A percentile compares a stretch with the other conserved stretches of the same genome.
Evolutionary conservation across 2,888 invertebrate species (phyloP).

Genomic region (Drosophila nr. perissopoda): DNA sequence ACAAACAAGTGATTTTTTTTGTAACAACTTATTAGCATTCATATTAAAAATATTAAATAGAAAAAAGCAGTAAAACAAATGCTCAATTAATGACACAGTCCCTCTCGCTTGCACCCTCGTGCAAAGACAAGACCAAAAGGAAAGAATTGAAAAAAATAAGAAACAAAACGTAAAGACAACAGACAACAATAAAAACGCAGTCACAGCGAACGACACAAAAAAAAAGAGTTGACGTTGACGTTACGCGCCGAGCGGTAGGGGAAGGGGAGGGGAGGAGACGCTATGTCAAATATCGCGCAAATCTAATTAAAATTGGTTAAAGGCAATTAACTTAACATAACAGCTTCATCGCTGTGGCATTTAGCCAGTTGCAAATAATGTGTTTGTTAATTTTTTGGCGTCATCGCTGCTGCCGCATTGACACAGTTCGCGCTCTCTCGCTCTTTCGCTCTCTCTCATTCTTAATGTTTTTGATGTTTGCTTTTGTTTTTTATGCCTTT

Average conservation of each 20-base stretch:
- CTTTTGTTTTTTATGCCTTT: constrained; percentile 50
- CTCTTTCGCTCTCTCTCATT: constrained; percentile 58
- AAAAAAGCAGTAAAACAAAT: constrained; percentile 48
- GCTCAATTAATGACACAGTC: constrained; percentile 35
- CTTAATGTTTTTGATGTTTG: constrained; percentile 52
- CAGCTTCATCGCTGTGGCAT: constrained; percentile 21
- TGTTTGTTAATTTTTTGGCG: constrained; percentile 68
- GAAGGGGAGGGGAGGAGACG: constrained; percentile 17
- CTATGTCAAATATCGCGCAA: constrained; percentile 50
- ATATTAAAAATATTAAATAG: constrained; percentile 38
- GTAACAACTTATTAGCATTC: constrained; percentile 32
- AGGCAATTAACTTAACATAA: constrained; percentile 34
- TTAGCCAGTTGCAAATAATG: constrained; percentile 19
- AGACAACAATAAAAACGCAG: constrained; percentile 59
- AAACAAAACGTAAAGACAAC: constrained; percentile 42
- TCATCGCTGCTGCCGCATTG: constrained; percentile 69
- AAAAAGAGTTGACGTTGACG: constrained; percentile 52
- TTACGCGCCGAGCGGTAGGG: constrained; percentile 45
- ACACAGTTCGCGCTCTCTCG: constrained; percentile 76
- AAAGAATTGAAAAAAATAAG: constrained; percentile 21
- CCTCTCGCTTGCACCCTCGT: constrained; percentile 24
- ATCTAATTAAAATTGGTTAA: constrained; percentile 68
- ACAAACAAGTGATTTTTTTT: neutral
- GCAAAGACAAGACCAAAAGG: constrained; percentile 37
- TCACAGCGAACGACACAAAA: constrained; percentile 42